Percentiles rank a stretch among this genome's conserved stretches.
These are phyloP conservation scores for Lordiphosa fenestrarum DNA, from an alignment of 2,888 invertebrate species.

Conservation along the genomic window DNA sequence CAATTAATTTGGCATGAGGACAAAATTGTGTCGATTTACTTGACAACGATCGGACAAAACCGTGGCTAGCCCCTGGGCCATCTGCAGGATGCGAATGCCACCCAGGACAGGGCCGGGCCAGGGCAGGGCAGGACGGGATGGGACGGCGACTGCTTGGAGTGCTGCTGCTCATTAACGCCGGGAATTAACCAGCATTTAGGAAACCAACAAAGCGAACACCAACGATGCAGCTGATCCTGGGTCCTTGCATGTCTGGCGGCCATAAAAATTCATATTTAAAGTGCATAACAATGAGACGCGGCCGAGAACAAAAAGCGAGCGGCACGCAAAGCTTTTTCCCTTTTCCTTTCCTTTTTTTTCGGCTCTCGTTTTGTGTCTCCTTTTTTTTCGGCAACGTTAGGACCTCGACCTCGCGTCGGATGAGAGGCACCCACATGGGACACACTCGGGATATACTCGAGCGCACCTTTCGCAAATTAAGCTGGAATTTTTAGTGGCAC, in stretches of 20 bases:
- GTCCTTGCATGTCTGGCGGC: constrained; percentile 54
- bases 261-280: constrained; percentile 69
- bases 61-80: constrained; percentile 8
- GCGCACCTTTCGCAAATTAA: constrained; percentile 59
- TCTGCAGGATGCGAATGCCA: constrained; percentile 33
- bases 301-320: constrained; percentile 21
- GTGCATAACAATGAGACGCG: constrained; percentile 67
- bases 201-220: constrained; percentile 27
- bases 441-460: constrained; percentile 3
- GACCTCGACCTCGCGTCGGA: constrained; percentile 7
- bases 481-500: constrained; percentile 58
- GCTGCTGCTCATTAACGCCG: constrained; percentile 63
- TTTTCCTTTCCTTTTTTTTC: too few species aligned
- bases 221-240: constrained; percentile 23
- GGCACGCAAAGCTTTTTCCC: constrained; percentile 32
- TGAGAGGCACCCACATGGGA: constrained; percentile 6
- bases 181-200: constrained; percentile 64
- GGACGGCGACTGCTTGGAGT: constrained; percentile 14
- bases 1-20: constrained; percentile 12
- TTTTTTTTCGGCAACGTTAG: constrained; percentile 8
- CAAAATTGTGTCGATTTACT: constrained; percentile 16
- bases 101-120: constrained; percentile 10
- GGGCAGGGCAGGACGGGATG: too few species aligned
- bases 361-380: too few species aligned
- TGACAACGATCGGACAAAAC: constrained; percentile 5